A percentile compares a stretch with the other conserved stretches of the same genome.
phyloP scores from a whole-genome alignment of 2,888 invertebrate genomes.

The Drosophila mimetica region DNA sequence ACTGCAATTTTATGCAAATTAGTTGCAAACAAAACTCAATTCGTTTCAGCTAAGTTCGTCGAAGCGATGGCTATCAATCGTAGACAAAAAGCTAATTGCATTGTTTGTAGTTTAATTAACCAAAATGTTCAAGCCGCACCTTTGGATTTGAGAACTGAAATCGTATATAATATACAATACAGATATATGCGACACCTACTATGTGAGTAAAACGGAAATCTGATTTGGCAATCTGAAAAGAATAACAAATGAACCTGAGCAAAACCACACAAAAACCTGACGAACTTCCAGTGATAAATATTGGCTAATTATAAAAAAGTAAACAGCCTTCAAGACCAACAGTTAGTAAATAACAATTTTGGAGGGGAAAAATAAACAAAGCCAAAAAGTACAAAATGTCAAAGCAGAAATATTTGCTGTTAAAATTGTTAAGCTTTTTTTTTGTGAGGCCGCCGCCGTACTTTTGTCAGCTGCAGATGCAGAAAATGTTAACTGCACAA shows the following conservation, averaged over 20 bases:
- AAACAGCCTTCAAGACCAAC: conserved; percentile 35
- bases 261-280: conserved; percentile 20
- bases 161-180: conserved; percentile 8
- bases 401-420: conserved; percentile 61
- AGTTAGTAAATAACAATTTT: conserved; percentile 29
- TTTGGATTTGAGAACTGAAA: conserved; percentile 14
- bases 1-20: conserved; percentile 75
- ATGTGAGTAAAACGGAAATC: conserved; percentile 38
- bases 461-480: conserved; percentile 60
- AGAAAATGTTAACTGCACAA: conserved; percentile 65
- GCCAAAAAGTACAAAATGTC: conserved; percentile 61
- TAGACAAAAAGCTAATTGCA: conserved; percentile 63
- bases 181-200: conserved; percentile 36
- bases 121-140: conserved; percentile 47
- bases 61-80: conserved; percentile 68
- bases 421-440: conserved; percentile 49
- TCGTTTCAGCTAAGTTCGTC: conserved; percentile 8
- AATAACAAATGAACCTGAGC: conserved; percentile 27
- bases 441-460: conserved; percentile 9
- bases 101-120: conserved; percentile 62
- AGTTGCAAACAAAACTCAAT: conserved; percentile 26
- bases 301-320: conserved; percentile 64
- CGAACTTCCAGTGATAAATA: conserved; percentile 56
- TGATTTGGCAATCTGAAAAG: conserved; percentile 34
- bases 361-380: conserved; percentile 20